Evolutionary conservation across 2,888 invertebrate species (phyloP).

Genomic region (Rotaria socialis): DNA sequence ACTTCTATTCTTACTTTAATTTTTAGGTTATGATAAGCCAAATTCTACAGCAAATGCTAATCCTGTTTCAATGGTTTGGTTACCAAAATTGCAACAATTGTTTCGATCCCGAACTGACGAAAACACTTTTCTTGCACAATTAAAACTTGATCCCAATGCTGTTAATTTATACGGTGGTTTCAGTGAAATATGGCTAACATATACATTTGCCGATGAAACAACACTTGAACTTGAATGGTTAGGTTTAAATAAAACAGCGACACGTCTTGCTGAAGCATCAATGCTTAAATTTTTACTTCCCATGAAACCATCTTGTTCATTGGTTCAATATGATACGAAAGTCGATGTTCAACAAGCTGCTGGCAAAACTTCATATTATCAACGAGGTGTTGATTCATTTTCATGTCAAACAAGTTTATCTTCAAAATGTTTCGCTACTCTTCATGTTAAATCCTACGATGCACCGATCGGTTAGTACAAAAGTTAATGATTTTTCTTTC

Average conservation of each 20-base stretch:
- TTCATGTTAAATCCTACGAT: not conserved
- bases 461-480: not conserved
- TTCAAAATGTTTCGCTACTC: not conserved
- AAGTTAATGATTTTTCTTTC: not conserved
- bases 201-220: slow-evolving; percentile 47
- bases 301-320: not conserved
- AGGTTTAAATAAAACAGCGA: slow-evolving; percentile 52
- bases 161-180: slow-evolving; percentile 52
- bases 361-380: slow-evolving; percentile 13
- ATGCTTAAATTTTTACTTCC: slow-evolving; percentile 51
- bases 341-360: slow-evolving; percentile 42
- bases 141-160: slow-evolving; percentile 49
- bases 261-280: slow-evolving; percentile 53
- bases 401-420: slow-evolving; percentile 16
- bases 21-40: slow-evolving; percentile 53
- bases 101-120: not conserved
- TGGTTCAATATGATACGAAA: not conserved
- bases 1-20: slow-evolving; percentile 34
- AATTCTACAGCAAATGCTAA: slow-evolving; percentile 52
- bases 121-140: not conserved
- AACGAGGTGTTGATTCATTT: slow-evolving; percentile 24
- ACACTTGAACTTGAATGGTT: not conserved
- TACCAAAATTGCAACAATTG: slow-evolving; percentile 46
- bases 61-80: slow-evolving; percentile 52
- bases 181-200: slow-evolving; percentile 50